These are phyloP conservation scores for Macrochelys suwanniensis DNA, from an alignment of 2,797 vertebrate genomes.

Conservation along the genomic window DNA sequence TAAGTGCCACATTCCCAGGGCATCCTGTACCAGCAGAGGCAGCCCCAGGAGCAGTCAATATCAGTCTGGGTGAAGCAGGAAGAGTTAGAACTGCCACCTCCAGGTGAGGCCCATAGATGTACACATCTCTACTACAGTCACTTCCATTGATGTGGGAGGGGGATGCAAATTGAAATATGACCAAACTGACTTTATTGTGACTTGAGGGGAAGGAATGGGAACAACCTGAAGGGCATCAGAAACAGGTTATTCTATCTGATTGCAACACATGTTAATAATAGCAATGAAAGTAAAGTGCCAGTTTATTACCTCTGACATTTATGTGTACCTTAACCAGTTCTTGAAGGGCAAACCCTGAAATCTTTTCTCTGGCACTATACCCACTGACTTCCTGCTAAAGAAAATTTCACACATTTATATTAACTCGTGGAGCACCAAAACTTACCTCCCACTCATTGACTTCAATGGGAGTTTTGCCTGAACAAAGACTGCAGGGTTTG, in stretches of 20 bases:
- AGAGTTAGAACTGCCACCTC: neutral
- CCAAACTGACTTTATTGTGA: neutral
- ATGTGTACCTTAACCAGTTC: neutral
- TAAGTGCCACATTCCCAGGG: neutral
- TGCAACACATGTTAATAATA: neutral
- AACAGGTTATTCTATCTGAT: neutral
- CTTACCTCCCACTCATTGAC: neutral
- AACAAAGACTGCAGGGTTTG: neutral
- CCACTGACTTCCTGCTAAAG: neutral
- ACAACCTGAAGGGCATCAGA: conserved; percentile 19
- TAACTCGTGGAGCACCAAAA: neutral
- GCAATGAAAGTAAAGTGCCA: neutral
- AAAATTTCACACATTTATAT: neutral
- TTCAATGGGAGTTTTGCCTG: neutral
- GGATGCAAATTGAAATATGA: conserved; percentile 33
- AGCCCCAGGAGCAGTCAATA: neutral
- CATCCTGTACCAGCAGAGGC: neutral
- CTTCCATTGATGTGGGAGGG: rapidly evolving
- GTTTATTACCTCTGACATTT: neutral
- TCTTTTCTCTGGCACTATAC: neutral
- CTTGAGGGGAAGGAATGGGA: neutral
- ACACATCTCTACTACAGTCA: neutral
- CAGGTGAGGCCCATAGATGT: neutral
- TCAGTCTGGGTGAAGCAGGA: neutral
- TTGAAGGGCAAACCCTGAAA: neutral